These are phyloP conservation scores for Podarcis muralis DNA, from an alignment of 2,113 vertebrate genomes.

Conservation along the genomic window DNA sequence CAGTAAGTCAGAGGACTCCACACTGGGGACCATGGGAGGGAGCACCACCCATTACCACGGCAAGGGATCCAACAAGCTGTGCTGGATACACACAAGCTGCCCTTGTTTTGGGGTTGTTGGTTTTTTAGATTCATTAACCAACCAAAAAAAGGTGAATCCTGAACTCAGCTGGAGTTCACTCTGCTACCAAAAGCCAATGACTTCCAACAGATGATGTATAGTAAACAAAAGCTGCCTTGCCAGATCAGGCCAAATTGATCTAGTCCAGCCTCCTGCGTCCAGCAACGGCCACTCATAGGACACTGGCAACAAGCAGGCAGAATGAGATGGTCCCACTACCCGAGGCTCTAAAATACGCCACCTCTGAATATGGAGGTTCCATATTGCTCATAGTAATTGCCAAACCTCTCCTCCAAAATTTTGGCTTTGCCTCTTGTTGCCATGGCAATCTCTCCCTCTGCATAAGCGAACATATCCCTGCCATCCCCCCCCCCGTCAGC, in stretches of 20 bases:
- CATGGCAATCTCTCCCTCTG: not conserved
- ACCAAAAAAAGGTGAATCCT: not conserved
- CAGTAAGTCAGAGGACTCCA: not conserved
- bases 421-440: not conserved
- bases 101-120: not conserved
- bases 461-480: not conserved
- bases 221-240: not conserved
- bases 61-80: rapidly evolving
- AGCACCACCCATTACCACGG: not conserved
- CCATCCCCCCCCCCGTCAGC: too few relatives aligned
- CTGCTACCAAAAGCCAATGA: not conserved
- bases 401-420: not conserved
- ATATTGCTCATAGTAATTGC: not conserved
- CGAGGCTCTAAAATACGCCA: not conserved
- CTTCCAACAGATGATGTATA: too few relatives aligned
- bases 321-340: not conserved
- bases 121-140: constrained; percentile 1
- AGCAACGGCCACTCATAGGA: not conserved
- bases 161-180: not conserved
- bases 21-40: constrained; percentile 6
- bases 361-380: not conserved
- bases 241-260: not conserved
- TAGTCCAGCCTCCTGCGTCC: not conserved
- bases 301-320: not conserved
- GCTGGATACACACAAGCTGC: not conserved